These are phyloP conservation scores for Drosophila formosana DNA, from an alignment of 2,888 invertebrate genomes.

Conservation along the genomic window DNA sequence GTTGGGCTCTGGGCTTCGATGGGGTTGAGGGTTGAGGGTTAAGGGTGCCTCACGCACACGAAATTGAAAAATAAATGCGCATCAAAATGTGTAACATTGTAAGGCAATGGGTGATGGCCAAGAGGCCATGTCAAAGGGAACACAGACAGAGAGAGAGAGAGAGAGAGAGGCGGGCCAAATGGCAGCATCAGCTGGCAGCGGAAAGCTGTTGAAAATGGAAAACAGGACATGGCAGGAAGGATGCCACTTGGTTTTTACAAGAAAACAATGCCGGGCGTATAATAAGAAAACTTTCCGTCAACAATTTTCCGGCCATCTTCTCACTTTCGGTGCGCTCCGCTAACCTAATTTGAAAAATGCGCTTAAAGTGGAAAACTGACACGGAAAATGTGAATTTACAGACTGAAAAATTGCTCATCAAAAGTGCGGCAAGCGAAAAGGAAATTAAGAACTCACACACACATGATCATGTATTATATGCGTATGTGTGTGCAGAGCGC, in stretches of 20 bases:
- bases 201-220: slow-evolving; percentile 20
- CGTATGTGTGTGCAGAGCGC: slow-evolving; percentile 4
- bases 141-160: background rate
- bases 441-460: slow-evolving; percentile 51
- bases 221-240: slow-evolving; percentile 49
- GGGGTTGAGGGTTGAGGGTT: slow-evolving; percentile 14
- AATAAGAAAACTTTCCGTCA: slow-evolving; percentile 65
- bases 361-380: slow-evolving; percentile 64
- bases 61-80: slow-evolving; percentile 69
- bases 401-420: slow-evolving; percentile 53
- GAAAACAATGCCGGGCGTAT: slow-evolving; percentile 32
- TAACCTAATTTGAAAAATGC: slow-evolving; percentile 70
- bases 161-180: slow-evolving; percentile 36
- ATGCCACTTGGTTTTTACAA: slow-evolving; percentile 50
- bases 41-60: slow-evolving; percentile 46
- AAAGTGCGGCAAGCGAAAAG: slow-evolving; percentile 42
- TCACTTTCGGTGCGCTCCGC: slow-evolving; percentile 33
- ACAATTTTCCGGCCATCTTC: slow-evolving; percentile 29
- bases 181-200: slow-evolving; percentile 56
- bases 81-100: slow-evolving; percentile 53
- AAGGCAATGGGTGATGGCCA: slow-evolving; percentile 17
- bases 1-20: slow-evolving; percentile 9
- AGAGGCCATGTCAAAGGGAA: background rate
- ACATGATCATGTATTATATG: background rate
- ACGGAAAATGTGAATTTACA: slow-evolving; percentile 53